phyloP scores from a whole-genome alignment of 23 tunicate species.

The Ciona savignyi region DNA sequence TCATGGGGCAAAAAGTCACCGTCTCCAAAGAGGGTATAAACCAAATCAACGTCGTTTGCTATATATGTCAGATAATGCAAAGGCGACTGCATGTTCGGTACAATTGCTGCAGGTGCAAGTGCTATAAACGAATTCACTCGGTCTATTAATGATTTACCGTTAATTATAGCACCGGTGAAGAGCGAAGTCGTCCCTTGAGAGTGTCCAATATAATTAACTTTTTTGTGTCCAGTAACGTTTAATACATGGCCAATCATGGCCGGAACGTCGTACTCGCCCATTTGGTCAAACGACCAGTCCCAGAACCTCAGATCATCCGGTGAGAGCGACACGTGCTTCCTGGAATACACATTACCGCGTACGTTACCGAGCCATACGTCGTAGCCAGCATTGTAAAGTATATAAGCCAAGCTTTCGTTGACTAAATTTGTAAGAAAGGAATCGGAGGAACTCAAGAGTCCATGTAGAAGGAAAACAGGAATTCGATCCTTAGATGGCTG shows the following conservation, averaged over 20 bases:
- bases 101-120: constrained; percentile 69
- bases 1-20: constrained; percentile 61
- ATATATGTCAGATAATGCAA: constrained; percentile 29
- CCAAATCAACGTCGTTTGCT: constrained; percentile 8
- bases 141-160: constrained; percentile 16
- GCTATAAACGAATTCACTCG: constrained; percentile 64
- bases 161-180: constrained; percentile 34
- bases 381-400: constrained; percentile 60
- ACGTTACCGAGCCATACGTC: constrained; percentile 98
- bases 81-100: constrained; percentile 40
- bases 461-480: constrained; percentile 78
- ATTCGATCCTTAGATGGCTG: constrained; percentile 11
- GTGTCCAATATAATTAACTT: constrained; percentile 71
- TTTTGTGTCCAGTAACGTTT: constrained; percentile 27
- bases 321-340: constrained; percentile 24
- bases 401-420: constrained; percentile 78
- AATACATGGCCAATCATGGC: constrained; percentile 72
- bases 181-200: constrained; percentile 69
- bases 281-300: constrained; percentile 89
- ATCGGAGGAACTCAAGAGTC: constrained; percentile 78
- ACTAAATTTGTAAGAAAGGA: constrained; percentile 61
- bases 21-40: constrained; percentile 37
- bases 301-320: constrained; percentile 55
- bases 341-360: constrained; percentile 80
- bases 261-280: constrained; percentile 89